Evolutionary conservation across 2,888 invertebrate species (phyloP).

Genomic region (Sarcophaga subvicina): DNA sequence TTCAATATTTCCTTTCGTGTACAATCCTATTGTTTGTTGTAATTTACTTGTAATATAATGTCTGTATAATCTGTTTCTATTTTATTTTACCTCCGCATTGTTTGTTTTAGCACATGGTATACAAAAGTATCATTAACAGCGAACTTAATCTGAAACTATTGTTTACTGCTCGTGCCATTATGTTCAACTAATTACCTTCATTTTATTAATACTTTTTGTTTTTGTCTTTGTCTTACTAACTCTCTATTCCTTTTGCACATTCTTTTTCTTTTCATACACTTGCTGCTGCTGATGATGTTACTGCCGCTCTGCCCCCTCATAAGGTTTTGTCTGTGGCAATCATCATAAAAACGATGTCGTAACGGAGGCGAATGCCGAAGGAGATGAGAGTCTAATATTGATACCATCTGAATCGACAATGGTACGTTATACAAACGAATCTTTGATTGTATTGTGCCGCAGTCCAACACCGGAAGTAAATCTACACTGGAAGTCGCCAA

Average conservation of each 20-base stretch:
- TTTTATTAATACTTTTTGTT: constrained; percentile 35
- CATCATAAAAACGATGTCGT: constrained; percentile 73
- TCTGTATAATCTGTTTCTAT: too few relatives aligned
- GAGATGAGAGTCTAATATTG: constrained; percentile 73
- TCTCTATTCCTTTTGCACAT: constrained; percentile 10
- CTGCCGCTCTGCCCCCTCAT: constrained; percentile 64
- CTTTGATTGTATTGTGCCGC: constrained; percentile 81
- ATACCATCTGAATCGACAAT: constrained; percentile 79
- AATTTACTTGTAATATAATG: too few relatives aligned
- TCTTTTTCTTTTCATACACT: background rate
- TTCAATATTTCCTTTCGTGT: too few relatives aligned
- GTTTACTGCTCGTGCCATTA: constrained; percentile 50
- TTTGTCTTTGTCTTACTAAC: constrained; percentile 31
- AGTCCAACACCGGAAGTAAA: constrained; percentile 76
- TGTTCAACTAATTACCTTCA: constrained; percentile 63
- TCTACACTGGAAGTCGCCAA: constrained; percentile 81
- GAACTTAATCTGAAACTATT: constrained; percentile 56
- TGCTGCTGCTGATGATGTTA: constrained; percentile 36
- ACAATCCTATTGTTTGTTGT: too few relatives aligned
- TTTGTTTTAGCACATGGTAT: background rate
- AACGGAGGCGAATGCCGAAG: constrained; percentile 39
- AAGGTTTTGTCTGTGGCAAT: constrained; percentile 75
- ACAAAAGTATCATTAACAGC: constrained; percentile 49
- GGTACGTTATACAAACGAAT: constrained; percentile 82
- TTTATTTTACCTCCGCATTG: background rate